Percentiles rank a stretch among this genome's conserved stretches.
phyloP scores from a whole-genome alignment of 2,888 invertebrate species.

The Sceliomorpha sp. region DNA sequence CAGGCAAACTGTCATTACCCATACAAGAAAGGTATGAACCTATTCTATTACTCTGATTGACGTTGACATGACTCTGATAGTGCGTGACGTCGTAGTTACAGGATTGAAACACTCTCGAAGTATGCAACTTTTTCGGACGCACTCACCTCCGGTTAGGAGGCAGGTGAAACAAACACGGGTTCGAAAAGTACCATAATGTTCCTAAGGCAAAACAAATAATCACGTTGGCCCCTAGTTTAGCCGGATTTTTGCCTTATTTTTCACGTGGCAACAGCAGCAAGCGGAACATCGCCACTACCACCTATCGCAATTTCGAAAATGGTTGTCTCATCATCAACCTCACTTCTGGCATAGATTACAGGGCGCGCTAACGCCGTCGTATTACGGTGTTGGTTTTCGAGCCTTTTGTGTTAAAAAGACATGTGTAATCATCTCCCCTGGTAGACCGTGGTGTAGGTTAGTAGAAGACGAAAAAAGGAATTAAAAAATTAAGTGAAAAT shows the following conservation, averaged over 20 bases:
- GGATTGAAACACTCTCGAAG: slow-evolving; percentile 27
- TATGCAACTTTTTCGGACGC: slow-evolving; percentile 33
- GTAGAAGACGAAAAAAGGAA: slow-evolving; percentile 51
- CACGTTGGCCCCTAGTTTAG: slow-evolving; percentile 66
- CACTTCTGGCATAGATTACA: slow-evolving; percentile 73
- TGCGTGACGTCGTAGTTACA: too few species aligned
- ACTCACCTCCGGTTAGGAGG: slow-evolving; percentile 48
- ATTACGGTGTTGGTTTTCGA: slow-evolving; percentile 81
- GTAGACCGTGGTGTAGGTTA: slow-evolving; percentile 48
- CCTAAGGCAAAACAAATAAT: slow-evolving; percentile 77
- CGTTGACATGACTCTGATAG: too few species aligned
- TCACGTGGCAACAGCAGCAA: slow-evolving; percentile 51
- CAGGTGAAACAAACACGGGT: slow-evolving; percentile 66
- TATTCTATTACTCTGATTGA: too few species aligned
- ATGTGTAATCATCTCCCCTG: slow-evolving; percentile 76
- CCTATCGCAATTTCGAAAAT: slow-evolving; percentile 77
- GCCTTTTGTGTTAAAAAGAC: slow-evolving; percentile 81
- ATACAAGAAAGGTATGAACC: too few species aligned
- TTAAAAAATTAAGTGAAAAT: slow-evolving; percentile 55
- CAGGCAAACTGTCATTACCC: too few species aligned
- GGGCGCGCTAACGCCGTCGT: slow-evolving; percentile 76
- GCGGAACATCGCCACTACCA: slow-evolving; percentile 55
- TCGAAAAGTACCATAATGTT: slow-evolving; percentile 71
- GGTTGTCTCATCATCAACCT: slow-evolving; percentile 76
- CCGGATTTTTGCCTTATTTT: slow-evolving; percentile 69